Percentiles rank a stretch among this genome's conserved stretches.
Evolutionary conservation across 2,888 invertebrate species (phyloP).

Genomic region (Eilema griseolum): DNA sequence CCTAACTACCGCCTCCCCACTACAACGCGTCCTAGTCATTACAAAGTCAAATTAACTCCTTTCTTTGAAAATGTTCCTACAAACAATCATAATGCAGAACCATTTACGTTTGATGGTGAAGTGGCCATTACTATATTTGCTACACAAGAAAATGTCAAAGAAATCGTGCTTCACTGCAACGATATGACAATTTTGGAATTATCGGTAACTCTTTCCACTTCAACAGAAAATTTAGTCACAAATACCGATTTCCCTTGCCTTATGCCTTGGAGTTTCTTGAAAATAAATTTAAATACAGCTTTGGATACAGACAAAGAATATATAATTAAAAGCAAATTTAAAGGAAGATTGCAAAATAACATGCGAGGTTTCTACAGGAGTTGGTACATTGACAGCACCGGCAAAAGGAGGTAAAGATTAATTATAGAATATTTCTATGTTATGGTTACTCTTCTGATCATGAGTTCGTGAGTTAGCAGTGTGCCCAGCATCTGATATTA

Average conservation of each 20-base stretch:
- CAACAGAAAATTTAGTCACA: slow-evolving; percentile 44
- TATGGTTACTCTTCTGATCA: not conserved
- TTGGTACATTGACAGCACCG: slow-evolving; percentile 88
- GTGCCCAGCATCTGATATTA: not conserved
- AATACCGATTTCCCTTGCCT: slow-evolving; percentile 61
- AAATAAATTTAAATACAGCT: slow-evolving; percentile 53
- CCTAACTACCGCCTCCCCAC: slow-evolving; percentile 78
- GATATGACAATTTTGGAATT: slow-evolving; percentile 70
- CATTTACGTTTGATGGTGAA: slow-evolving; percentile 78
- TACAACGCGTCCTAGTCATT: slow-evolving; percentile 82
- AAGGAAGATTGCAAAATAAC: slow-evolving; percentile 89
- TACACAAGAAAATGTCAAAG: slow-evolving; percentile 48
- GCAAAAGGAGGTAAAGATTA: slow-evolving; percentile 72
- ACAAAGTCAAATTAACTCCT: slow-evolving; percentile 83
- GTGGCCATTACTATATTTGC: slow-evolving; percentile 68
- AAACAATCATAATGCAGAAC: slow-evolving; percentile 6
- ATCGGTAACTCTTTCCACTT: slow-evolving; percentile 60
- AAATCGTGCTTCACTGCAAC: slow-evolving; percentile 79
- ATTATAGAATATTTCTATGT: not conserved
- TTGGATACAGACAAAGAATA: slow-evolving; percentile 77
- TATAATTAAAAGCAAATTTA: slow-evolving; percentile 88
- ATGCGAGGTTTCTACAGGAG: slow-evolving; percentile 94
- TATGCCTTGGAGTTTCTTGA: slow-evolving; percentile 66
- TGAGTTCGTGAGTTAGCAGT: not conserved
- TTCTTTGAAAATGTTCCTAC: slow-evolving; percentile 68